These are phyloP conservation scores for Podilymbus podiceps DNA, from an alignment of 2,113 vertebrate species.

Conservation along the genomic window DNA sequence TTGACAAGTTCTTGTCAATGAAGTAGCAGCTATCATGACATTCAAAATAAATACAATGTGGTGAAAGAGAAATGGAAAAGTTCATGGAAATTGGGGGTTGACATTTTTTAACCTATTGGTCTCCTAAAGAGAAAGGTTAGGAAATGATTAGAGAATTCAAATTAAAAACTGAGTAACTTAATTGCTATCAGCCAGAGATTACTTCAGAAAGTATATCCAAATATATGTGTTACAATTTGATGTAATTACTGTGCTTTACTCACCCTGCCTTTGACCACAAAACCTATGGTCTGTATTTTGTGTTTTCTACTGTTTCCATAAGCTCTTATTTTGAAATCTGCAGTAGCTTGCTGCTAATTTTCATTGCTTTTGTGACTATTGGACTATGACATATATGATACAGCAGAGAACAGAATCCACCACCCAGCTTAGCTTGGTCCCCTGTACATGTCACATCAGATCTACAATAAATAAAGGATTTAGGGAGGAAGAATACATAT, in stretches of 20 bases:
- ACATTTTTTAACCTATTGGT: background rate
- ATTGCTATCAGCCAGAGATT: background rate
- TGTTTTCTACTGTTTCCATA: background rate
- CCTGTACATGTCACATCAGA: background rate
- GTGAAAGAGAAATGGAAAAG: background rate
- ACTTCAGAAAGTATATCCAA: background rate
- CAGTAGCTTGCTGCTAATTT: background rate
- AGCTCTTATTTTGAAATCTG: background rate
- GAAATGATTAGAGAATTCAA: background rate
- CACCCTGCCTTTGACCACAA: background rate
- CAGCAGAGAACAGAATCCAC: background rate
- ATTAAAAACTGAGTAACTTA: background rate
- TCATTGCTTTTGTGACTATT: background rate
- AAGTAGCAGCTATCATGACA: background rate
- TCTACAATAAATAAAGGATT: background rate
- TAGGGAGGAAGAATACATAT: background rate
- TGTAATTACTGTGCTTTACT: background rate
- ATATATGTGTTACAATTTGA: background rate
- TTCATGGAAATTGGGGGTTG: background rate
- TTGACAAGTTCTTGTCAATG: background rate
- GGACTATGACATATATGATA: background rate
- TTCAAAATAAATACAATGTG: background rate
- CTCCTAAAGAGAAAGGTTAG: background rate
- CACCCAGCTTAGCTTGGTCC: background rate
- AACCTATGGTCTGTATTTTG: background rate